Conservation (phyloP, 2,113 vertebrate genomes). For the Embiotoca jacksoni region DNA sequence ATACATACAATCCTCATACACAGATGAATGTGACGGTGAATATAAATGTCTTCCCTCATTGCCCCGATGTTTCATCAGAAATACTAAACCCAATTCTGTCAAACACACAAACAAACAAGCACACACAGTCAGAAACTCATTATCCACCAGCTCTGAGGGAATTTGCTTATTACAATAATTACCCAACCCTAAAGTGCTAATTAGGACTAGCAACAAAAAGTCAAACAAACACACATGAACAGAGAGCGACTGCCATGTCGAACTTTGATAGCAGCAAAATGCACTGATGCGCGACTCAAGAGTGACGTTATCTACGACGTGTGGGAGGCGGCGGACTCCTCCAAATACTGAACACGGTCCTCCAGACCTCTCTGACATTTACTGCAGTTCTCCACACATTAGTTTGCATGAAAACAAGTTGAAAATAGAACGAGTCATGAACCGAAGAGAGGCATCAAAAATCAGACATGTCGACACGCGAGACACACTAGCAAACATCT, state of each 20-base stretch:
- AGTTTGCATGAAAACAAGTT: neutral
- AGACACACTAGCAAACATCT: neutral
- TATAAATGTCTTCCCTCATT: constrained; percentile 2
- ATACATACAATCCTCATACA: neutral
- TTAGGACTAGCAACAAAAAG: constrained; percentile 38
- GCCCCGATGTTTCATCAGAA: neutral
- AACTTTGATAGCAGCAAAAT: constrained; percentile 16
- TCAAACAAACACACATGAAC: constrained; percentile 21
- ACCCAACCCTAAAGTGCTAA: constrained; percentile 55
- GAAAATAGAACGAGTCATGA: neutral
- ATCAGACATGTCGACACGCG: neutral
- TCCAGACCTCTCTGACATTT: constrained; percentile 14
- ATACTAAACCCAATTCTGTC: constrained; percentile 29
- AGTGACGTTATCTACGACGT: constrained; percentile 3
- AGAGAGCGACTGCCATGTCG: neutral
- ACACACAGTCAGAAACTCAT: constrained; percentile 57
- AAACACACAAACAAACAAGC: constrained; percentile 37
- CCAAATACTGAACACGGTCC: constrained; percentile 6
- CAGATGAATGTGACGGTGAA: constrained; percentile 25
- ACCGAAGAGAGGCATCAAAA: neutral
- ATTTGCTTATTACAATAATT: constrained; percentile 54
- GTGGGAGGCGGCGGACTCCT: neutral
- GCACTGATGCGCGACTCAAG: constrained; percentile 16
- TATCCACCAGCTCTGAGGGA: constrained; percentile 51
- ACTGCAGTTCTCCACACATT: neutral